Base-by-base conservation (phyloP, 2,888 invertebrate genomes). In the Crepidodera aurea region DNA sequence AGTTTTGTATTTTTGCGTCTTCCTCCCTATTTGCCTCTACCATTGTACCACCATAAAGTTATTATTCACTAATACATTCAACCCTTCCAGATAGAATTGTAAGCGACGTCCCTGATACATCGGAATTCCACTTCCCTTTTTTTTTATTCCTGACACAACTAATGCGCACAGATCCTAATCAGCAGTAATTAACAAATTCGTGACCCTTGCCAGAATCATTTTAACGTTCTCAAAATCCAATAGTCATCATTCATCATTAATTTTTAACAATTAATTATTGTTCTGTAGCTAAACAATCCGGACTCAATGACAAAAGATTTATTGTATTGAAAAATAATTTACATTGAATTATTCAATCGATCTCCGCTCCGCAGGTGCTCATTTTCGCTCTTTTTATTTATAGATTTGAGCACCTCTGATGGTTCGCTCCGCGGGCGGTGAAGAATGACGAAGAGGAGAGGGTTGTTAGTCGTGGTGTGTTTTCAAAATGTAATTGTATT, bases 191-290 rank as follows among this genome's bases (percentile, higher is more conserved):
- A 81, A 81, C 79, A 79, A 80, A 79, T 78, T 77, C 79, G 79
- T 81, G 80, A 80, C 79, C 79, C 75, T 75, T 72, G 65, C 65
- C 71, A 73, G 75, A 75, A 73, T 75, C 73, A 62, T 75, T 70
- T 78, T 74, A 77, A 78, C 77, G 78, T 78, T 78, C 76, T 74
- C 75, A 71, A 78, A 48, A 79, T 75, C 73, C 73, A 73, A 78
- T 74, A 80, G 78, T 79, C 79, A 79, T 79, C 79, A 78, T 79
- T 78, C 78, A 79, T 79, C 79, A 79, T 79, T 79, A 79, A 77
- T 76, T 74, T 74, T 72, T 73, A 73, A 79, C 78, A 79, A 79
- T 79, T 79, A 79, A 79, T 80, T 79, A 79, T 79, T 77, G 78
- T 79, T 77, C 75, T 74, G 70, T 69, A 72, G 69, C 72, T 71